Evolutionary conservation across 37 sponge, comb jelly and placozoan genomes (phyloP), one percentile per base, ranked within the genome.

Genomic region (Ephydatia muelleri): DNA sequence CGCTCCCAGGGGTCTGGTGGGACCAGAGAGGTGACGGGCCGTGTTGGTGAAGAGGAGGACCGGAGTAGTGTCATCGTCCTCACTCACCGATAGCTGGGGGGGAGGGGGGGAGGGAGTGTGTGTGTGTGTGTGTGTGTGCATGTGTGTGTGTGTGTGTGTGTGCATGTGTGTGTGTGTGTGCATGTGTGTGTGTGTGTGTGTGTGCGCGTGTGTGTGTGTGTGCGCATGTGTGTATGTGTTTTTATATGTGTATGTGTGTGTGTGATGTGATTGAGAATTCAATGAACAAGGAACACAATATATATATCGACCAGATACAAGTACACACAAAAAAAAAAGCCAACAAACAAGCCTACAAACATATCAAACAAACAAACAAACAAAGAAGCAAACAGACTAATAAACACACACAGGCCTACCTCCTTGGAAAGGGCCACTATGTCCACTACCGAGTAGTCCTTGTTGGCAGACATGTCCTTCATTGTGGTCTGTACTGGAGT

Each of bases 41-140:
- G 87, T 88, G 74, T 97, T 97, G 73, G 78, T 74, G 6, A 97
- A 77, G 11, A 94, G 68, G 2, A 79, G 80, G 11, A 97, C 84
- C 3, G 97, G 97, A 49, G 89, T 90, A 35, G 71, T 78, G 22
- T 79, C 36, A 65, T 95, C 91, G 5, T 77, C 25, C 27, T 85
- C 79, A 8, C 73, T 26, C 38, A 92, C 80, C 6, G 86, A 85
- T 0, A 83, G 75, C 91, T 86, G 72, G 8, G 34, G 31, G 30
- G 65, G 67, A n/a, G n/a, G n/a, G n/a, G n/a, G n/a, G n/a, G n/a
- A n/a, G n/a, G n/a, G n/a, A n/a, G n/a, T n/a, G n/a, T n/a, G n/a
- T n/a, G n/a, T n/a, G n/a, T n/a, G n/a, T n/a, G n/a, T n/a, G n/a
- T n/a, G n/a, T n/a, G n/a, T n/a, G n/a, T n/a, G n/a, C n/a, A n/a